A percentile compares a stretch with the other conserved stretches of the same genome.
Conservation (phyloP, 2,888 invertebrate species). For the Homarus gammarus region DNA sequence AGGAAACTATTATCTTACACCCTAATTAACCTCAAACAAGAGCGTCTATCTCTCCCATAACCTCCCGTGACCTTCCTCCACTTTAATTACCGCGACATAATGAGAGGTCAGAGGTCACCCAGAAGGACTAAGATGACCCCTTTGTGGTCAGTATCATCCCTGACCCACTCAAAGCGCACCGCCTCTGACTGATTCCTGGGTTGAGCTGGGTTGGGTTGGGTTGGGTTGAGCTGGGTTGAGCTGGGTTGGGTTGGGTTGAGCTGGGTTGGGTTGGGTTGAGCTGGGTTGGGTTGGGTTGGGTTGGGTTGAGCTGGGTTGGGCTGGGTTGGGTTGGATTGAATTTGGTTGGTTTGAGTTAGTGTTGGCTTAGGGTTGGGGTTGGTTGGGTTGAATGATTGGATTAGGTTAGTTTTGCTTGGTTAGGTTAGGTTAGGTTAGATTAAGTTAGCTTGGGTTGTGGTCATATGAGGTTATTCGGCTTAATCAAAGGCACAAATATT, state of each 20-base stretch:
- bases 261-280: slow-evolving; percentile 20
- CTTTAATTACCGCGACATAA: background rate
- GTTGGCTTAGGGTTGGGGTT: background rate
- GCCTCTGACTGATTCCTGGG: background rate
- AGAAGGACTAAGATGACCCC: background rate
- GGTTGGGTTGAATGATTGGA: slow-evolving; percentile 30
- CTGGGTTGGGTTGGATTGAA: slow-evolving; percentile 23
- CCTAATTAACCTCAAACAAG: too few relatives aligned
- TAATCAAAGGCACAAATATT: too few relatives aligned
- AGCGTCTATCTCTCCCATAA: too few relatives aligned
- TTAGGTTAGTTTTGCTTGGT: background rate
- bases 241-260: slow-evolving; percentile 26
- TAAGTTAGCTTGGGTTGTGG: slow-evolving; percentile 23
- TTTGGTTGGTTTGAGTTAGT: slow-evolving; percentile 29
- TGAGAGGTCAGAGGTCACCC: slow-evolving; percentile 12
- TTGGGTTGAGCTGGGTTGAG: slow-evolving; percentile 14
- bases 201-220: slow-evolving; percentile 24
- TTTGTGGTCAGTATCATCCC: background rate
- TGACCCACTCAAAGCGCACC: background rate
- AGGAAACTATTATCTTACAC: too few relatives aligned
- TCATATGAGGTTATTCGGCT: slow-evolving; percentile 33
- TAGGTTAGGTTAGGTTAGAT: slow-evolving; percentile 29
- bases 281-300: slow-evolving; percentile 30
- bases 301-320: slow-evolving; percentile 31
- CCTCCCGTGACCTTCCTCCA: background rate